These are phyloP conservation scores for Bellardia bayeri DNA, from an alignment of 2,888 invertebrate species.

Conservation along the genomic window DNA sequence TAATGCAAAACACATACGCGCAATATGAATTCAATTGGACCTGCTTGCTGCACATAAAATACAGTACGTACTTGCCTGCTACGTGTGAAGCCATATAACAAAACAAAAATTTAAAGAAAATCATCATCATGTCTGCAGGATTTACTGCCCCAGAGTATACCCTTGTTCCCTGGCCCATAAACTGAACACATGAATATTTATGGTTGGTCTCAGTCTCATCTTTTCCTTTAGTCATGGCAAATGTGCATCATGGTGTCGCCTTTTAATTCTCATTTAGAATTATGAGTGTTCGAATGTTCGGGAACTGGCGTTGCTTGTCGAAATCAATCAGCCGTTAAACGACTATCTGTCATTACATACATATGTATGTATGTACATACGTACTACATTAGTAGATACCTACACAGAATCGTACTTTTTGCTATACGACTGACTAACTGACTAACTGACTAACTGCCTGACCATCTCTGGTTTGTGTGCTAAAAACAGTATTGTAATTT, in stretches of 20 bases:
- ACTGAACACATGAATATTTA: constrained; percentile 69
- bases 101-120: constrained; percentile 32
- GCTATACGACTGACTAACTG: too few species aligned
- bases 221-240: constrained; percentile 10
- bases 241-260: constrained; percentile 8
- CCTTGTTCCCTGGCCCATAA: constrained; percentile 2
- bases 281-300: constrained; percentile 59
- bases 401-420: constrained; percentile 12
- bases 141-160: not conserved
- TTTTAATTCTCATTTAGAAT: constrained; percentile 42
- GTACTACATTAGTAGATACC: constrained; percentile 21
- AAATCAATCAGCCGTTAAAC: constrained; percentile 72
- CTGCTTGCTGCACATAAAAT: constrained; percentile 44
- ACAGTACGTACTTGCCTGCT: constrained; percentile 15
- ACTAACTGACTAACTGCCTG: too few species aligned
- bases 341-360: constrained; percentile 62
- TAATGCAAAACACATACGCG: constrained; percentile 70
- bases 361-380: constrained; percentile 23
- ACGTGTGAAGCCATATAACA: constrained; percentile 58
- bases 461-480: not conserved
- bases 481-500: constrained; percentile 40
- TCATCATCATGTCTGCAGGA: constrained; percentile 41
- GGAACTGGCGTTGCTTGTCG: constrained; percentile 63
- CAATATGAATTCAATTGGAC: constrained; percentile 62
- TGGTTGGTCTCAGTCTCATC: constrained; percentile 41